Percentiles rank a stretch among this genome's conserved stretches.
phyloP scores from a whole-genome alignment of 2,113 vertebrate genomes.

The Scatophagus argus region DNA sequence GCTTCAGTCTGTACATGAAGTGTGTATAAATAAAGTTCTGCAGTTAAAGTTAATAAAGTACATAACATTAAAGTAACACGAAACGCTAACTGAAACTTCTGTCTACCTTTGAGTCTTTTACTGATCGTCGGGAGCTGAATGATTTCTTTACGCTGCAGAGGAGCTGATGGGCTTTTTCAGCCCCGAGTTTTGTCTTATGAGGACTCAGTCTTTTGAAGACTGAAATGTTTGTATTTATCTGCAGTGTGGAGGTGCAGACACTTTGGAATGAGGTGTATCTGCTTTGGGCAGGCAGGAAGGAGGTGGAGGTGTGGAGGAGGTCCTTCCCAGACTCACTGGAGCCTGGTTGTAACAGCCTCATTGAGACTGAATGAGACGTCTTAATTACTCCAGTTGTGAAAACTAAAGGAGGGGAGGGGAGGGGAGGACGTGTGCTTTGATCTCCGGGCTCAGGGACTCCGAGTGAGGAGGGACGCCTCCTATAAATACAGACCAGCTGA shows the following conservation, averaged over 20 bases:
- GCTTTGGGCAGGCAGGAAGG: slow-evolving; percentile 44
- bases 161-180: too few species aligned
- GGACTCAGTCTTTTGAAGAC: too few species aligned
- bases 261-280: slow-evolving; percentile 51
- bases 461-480: slow-evolving; percentile 65
- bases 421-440: slow-evolving; percentile 81
- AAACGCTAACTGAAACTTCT: too few species aligned
- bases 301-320: slow-evolving; percentile 22
- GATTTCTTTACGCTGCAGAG: too few species aligned
- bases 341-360: slow-evolving; percentile 85
- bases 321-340: slow-evolving; percentile 82
- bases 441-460: slow-evolving; percentile 70
- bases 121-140: too few species aligned
- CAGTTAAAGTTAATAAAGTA: too few species aligned
- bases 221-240: neutral
- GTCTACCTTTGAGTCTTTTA: too few species aligned
- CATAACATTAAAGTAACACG: too few species aligned
- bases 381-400: slow-evolving; percentile 89
- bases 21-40: too few species aligned
- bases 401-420: slow-evolving; percentile 77
- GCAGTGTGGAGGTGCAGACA: slow-evolving; percentile 49
- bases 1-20: too few species aligned
- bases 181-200: too few species aligned
- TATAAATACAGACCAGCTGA: slow-evolving; percentile 74
- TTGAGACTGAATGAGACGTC: slow-evolving; percentile 84